These are phyloP conservation scores for Sitophilus oryzae DNA, from an alignment of 1,140 invertebrate species.

Conservation along the genomic window DNA sequence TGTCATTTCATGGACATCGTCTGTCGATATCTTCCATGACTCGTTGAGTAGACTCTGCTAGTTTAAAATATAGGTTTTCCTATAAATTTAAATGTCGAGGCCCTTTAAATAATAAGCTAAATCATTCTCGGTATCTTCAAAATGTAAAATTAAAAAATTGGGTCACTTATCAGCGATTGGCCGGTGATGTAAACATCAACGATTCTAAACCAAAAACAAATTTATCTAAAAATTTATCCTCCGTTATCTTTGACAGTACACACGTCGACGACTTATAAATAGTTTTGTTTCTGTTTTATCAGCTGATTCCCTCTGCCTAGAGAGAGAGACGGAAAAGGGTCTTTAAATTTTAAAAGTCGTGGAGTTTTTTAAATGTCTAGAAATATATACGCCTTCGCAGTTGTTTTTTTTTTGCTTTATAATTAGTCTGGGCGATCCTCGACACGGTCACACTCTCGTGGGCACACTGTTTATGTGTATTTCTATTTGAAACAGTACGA, in stretches of 20 bases:
- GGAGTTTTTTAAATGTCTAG: background rate
- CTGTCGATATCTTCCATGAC: too few species aligned
- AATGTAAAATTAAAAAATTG: background rate
- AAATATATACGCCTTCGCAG: background rate
- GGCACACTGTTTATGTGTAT: too few species aligned
- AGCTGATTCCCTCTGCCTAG: background rate
- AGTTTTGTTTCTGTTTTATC: background rate
- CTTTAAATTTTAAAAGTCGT: slow-evolving; percentile 10
- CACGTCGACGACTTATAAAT: background rate
- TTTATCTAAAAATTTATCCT: background rate
- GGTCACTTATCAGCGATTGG: background rate
- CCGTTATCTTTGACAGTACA: background rate
- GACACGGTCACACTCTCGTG: background rate
- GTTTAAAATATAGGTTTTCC: too few species aligned
- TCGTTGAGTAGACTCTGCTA: too few species aligned
- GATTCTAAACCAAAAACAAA: background rate
- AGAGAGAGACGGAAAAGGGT: too few species aligned
- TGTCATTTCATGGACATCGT: too few species aligned
- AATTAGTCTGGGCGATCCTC: background rate
- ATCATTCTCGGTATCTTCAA: too few species aligned
- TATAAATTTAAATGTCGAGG: too few species aligned
- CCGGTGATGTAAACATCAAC: background rate
- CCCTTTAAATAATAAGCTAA: too few species aligned
- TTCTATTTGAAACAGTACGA: too few species aligned
- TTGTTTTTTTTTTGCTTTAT: background rate